Base-by-base conservation (phyloP, 1,140 invertebrate genomes). In the Brachystomella parvula region DNA sequence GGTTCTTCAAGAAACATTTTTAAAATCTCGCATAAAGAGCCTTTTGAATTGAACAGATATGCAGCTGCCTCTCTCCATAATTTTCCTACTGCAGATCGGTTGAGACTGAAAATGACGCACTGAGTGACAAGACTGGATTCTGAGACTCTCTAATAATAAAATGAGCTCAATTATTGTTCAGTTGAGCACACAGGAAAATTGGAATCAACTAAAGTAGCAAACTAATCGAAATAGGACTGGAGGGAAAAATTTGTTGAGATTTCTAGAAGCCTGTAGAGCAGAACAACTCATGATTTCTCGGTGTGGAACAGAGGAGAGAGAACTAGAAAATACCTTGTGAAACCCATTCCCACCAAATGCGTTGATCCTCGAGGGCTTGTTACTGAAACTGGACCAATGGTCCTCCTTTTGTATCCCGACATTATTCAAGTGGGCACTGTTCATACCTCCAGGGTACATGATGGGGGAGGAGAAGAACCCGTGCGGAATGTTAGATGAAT, bases 301-400 rank as follows among this genome's bases (percentile, higher is more conserved):
- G 24, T 6, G 9, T 9, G 49, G 49, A 53, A 24, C 24, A 6
- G 49, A 24, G 3, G 24, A 6, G 6, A 53, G 49, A 24, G 21
- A 19, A 53, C n/a, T n/a, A n/a, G n/a, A n/a, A n/a, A 19, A 33
- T 39, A 73, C 71, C 71, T 73, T 73, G 32, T 73, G 71, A 0
- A 70, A 59, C 59, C 68, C 71, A 61, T 70, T 70, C 3, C 49
- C 61, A 33, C 63, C 66, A 56, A 69, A 70, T 17, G 3, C 35
- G 29, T 44, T 44, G 9, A 30, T 60, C n/a, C 31, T 6, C 19
- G 62, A 29, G 1, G 66, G 57, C 33, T 64, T 61, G 47, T 59
- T 68, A 26, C 67, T 29, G 44, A 39, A 71, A 17, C 61, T 58
- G 3, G 66, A 67, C 72, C 72, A 73, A 30, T 69, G 66, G 56